Conservation (phyloP, 1,140 invertebrate genomes). For the Cotesia glomerata region DNA sequence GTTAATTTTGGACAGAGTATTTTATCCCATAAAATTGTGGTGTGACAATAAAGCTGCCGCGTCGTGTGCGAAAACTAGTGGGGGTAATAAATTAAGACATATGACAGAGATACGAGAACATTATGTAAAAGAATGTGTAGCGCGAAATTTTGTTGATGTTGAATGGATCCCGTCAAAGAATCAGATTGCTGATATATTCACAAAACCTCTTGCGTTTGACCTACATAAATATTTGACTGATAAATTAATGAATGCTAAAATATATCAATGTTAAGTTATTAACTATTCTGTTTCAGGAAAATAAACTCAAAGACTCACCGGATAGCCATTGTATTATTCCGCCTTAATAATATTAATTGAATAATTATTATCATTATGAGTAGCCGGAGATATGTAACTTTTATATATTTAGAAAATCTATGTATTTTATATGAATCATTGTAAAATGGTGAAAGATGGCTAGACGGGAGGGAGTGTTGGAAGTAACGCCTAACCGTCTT, state of each 20-base stretch:
- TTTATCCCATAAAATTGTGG: slow-evolving; percentile 11
- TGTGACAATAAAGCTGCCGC: slow-evolving; percentile 12
- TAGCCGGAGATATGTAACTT: no score
- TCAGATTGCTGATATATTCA: slow-evolving; percentile 23
- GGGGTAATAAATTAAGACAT: slow-evolving; percentile 23
- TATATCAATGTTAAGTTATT: no score
- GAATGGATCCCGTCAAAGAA: slow-evolving; percentile 21
- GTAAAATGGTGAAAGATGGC: no score
- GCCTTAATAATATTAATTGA: no score
- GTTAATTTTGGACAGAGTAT: slow-evolving; percentile 15
- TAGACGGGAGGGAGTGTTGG: no score
- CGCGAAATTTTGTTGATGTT: slow-evolving; percentile 5
- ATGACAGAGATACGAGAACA: slow-evolving; percentile 23
- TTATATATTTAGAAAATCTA: no score
- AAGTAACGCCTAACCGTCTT: no score
- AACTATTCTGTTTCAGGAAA: no score
- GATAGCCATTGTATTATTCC: no score
- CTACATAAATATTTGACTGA: slow-evolving; percentile 8
- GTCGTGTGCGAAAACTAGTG: slow-evolving; percentile 9
- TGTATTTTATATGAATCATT: no score
- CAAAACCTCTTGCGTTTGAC: slow-evolving; percentile 18
- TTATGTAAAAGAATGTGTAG: slow-evolving; percentile 26
- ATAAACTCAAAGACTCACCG: no score
- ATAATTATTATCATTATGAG: not conserved
- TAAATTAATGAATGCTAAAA: slow-evolving; percentile 7